These are phyloP conservation scores for Apostichopus leukothele DNA, from an alignment of 53 echinoderm and acorn worm species.

Conservation along the genomic window DNA sequence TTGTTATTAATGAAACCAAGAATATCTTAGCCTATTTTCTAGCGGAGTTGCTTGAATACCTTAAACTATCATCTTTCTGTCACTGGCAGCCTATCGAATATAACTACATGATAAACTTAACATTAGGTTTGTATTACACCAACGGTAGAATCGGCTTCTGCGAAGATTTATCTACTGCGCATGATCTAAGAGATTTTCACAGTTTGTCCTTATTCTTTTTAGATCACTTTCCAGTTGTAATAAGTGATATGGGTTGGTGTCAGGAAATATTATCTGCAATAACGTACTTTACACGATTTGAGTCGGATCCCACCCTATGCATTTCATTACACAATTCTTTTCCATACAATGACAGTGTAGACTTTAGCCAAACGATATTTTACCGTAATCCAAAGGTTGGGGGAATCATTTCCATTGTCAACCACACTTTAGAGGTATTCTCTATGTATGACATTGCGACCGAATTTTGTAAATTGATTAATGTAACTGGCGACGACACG, in stretches of 20 bases:
- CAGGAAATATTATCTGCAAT: background rate
- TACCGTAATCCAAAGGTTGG: no score
- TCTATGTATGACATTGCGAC: no score
- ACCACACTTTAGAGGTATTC: no score
- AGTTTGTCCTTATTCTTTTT: background rate
- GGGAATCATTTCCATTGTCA: no score
- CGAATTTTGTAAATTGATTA: no score
- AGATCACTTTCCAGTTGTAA: background rate
- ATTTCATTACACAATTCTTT: no score
- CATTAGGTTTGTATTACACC: background rate
- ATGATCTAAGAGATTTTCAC: background rate
- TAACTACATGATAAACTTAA: background rate
- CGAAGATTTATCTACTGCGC: background rate
- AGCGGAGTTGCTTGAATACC: background rate
- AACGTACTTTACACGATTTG: no score
- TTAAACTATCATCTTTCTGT: background rate
- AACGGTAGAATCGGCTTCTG: background rate
- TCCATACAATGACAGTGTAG: no score
- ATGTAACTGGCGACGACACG: no score
- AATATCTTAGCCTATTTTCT: background rate
- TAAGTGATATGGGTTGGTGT: background rate
- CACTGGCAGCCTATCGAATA: background rate
- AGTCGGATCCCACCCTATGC: no score
- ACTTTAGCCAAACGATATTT: no score
- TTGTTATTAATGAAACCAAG: background rate